phyloP scores from a whole-genome alignment of 2,797 vertebrate genomes.

The Megaceryle alcyon region DNA sequence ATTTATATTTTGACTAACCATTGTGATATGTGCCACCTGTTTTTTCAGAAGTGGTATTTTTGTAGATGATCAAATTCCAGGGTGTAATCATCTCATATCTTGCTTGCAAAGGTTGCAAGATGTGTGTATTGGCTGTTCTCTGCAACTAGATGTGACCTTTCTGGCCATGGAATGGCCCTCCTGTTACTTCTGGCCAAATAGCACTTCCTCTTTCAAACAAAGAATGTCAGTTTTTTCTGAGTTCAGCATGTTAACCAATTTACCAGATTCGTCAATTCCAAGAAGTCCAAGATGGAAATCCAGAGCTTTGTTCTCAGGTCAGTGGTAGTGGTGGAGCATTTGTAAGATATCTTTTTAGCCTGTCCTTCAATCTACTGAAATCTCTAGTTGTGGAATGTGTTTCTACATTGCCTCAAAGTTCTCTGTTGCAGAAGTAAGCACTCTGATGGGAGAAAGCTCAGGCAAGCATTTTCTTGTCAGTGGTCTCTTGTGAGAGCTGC shows the following conservation, averaged over 20 bases:
- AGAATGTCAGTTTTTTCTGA: background rate
- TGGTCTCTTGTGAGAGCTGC: background rate
- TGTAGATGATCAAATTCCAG: background rate
- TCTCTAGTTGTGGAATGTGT: background rate
- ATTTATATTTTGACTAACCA: background rate
- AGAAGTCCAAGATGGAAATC: background rate
- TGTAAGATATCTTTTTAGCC: background rate
- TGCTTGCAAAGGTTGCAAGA: background rate
- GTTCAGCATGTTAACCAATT: background rate
- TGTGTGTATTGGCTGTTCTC: background rate
- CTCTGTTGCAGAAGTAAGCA: background rate
- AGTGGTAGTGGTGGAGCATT: background rate
- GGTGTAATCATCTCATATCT: background rate
- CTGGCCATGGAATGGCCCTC: background rate
- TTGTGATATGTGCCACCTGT: background rate
- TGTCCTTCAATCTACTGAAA: background rate
- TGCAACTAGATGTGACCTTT: background rate
- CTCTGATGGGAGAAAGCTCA: background rate
- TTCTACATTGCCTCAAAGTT: background rate
- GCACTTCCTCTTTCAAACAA: background rate
- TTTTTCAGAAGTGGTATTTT: background rate
- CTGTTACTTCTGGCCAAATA: background rate
- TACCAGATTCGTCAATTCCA: background rate
- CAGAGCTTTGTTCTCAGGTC: background rate
- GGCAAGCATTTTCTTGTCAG: background rate